Percentiles rank a stretch among this genome's conserved stretches.
phyloP scores from a whole-genome alignment of 2,797 vertebrate species.

The Typhlichthys eigenmanni region DNA sequence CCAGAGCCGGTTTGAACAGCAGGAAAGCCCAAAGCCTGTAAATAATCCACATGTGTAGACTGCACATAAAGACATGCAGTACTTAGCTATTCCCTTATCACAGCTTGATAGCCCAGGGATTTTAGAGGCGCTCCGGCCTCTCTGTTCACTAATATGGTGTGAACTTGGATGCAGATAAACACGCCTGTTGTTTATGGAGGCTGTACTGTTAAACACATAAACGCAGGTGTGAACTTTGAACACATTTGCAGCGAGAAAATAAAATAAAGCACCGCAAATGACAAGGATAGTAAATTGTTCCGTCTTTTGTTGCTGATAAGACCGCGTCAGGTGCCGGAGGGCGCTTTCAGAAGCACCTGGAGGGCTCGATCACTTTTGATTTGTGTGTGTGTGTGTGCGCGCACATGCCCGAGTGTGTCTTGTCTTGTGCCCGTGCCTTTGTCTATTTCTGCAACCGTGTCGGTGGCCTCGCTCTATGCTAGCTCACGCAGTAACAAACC shows the following conservation, averaged over 20 bases:
- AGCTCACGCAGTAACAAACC: constrained; percentile 40
- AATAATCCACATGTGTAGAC: constrained; percentile 78
- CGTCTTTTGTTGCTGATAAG: constrained; percentile 63
- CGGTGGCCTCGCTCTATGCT: constrained; percentile 50
- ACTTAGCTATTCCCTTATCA: constrained; percentile 74
- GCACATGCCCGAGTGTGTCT: constrained; percentile 18
- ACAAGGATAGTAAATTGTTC: constrained; percentile 62
- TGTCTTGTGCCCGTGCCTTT: constrained; percentile 5
- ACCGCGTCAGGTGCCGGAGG: constrained; percentile 77
- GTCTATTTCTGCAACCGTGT: constrained; percentile 9
- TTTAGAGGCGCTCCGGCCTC: constrained; percentile 57
- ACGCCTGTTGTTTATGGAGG: constrained; percentile 66
- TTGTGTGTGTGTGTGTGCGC: constrained; percentile 12
- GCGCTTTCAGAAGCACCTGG: constrained; percentile 82
- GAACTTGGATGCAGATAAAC: constrained; percentile 70
- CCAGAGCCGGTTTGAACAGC: constrained; percentile 76
- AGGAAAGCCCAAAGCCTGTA: constrained; percentile 77
- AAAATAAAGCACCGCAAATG: constrained; percentile 59
- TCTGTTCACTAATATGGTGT: constrained; percentile 64
- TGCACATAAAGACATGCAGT: constrained; percentile 76
- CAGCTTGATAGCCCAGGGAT: constrained; percentile 70
- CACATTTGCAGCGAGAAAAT: constrained; percentile 59
- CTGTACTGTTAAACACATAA: constrained; percentile 53
- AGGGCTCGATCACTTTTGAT: constrained; percentile 69
- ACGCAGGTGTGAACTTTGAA: constrained; percentile 64